Conservation (phyloP, 2,888 invertebrate species). For the Taphrorychus bicolor region DNA sequence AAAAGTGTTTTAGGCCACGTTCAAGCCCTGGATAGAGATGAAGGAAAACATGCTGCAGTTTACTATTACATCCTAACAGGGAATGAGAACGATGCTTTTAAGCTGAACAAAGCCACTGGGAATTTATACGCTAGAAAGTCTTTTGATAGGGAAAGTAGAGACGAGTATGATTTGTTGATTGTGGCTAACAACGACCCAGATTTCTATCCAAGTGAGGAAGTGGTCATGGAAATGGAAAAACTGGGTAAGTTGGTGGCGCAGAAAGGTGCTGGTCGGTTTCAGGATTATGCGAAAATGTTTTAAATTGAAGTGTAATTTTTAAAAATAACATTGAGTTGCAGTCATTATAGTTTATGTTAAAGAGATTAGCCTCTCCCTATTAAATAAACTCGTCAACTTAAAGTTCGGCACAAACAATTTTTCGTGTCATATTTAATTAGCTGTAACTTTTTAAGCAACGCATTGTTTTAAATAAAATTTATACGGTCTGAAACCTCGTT, state of each 20-base stretch:
- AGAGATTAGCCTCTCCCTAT: too few species aligned
- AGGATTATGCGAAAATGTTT: not conserved
- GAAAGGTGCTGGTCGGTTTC: too few species aligned
- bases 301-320: too few species aligned
- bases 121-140: slow-evolving; percentile 79
- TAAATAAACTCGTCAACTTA: too few species aligned
- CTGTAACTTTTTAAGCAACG: too few species aligned
- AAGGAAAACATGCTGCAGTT: slow-evolving; percentile 81
- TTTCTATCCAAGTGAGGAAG: slow-evolving; percentile 66
- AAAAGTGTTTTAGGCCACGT: slow-evolving; percentile 65
- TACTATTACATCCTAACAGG: slow-evolving; percentile 84
- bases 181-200: slow-evolving; percentile 86
- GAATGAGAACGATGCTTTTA: slow-evolving; percentile 79
- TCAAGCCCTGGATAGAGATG: slow-evolving; percentile 76
- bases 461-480: too few species aligned
- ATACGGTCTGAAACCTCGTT: too few species aligned
- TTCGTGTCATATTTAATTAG: too few species aligned
- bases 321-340: too few species aligned
- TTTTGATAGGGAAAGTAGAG: slow-evolving; percentile 81
- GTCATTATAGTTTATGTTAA: too few species aligned
- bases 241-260: too few species aligned
- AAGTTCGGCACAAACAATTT: too few species aligned
- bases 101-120: slow-evolving; percentile 81
- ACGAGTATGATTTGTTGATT: slow-evolving; percentile 77
- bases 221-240: slow-evolving; percentile 60